phyloP scores from a whole-genome alignment of 2,888 invertebrate species.

The Scaeva pyrastri region DNA sequence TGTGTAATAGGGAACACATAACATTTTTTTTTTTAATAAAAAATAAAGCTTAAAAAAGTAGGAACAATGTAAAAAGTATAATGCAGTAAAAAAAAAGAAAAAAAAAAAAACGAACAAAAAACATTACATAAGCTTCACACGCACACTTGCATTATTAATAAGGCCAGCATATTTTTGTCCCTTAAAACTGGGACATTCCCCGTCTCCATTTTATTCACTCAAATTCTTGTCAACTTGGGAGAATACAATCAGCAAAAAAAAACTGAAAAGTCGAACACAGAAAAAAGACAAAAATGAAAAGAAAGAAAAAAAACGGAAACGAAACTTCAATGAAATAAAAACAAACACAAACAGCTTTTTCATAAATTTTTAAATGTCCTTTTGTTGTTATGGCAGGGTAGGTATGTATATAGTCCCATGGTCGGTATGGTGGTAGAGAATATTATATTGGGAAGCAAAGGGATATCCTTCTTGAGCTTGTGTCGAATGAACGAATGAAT shows the following conservation, averaged over 20 bases:
- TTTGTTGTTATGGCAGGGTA: constrained; percentile 52
- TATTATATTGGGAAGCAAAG: constrained; percentile 44
- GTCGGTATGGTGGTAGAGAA: constrained; percentile 1
- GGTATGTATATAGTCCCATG: too few relatives aligned
- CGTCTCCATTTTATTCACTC: constrained; percentile 44
- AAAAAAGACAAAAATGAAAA: constrained; percentile 28
- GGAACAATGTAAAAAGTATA: constrained; percentile 25
- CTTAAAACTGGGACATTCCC: constrained; percentile 68
- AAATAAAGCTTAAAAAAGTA: constrained; percentile 14
- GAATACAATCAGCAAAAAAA: constrained; percentile 61
- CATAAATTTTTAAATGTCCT: constrained; percentile 73
- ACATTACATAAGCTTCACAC: constrained; percentile 71
- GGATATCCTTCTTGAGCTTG: constrained; percentile 28
- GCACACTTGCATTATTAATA: constrained; percentile 74
- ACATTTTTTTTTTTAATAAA: constrained; percentile 38
- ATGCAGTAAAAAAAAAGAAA: constrained; percentile 36
- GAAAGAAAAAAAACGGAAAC: constrained; percentile 45
- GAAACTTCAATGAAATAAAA: constrained; percentile 69
- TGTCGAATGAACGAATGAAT: constrained; percentile 27
- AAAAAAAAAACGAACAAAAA: constrained; percentile 33
- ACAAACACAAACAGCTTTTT: constrained; percentile 72
- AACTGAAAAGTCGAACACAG: constrained; percentile 20
- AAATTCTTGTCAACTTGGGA: constrained; percentile 60
- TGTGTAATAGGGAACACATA: constrained; percentile 39
- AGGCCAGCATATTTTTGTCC: constrained; percentile 61